These are phyloP conservation scores for Scaeva pyrastri DNA, from an alignment of 2,888 invertebrate species.

Conservation along the genomic window DNA sequence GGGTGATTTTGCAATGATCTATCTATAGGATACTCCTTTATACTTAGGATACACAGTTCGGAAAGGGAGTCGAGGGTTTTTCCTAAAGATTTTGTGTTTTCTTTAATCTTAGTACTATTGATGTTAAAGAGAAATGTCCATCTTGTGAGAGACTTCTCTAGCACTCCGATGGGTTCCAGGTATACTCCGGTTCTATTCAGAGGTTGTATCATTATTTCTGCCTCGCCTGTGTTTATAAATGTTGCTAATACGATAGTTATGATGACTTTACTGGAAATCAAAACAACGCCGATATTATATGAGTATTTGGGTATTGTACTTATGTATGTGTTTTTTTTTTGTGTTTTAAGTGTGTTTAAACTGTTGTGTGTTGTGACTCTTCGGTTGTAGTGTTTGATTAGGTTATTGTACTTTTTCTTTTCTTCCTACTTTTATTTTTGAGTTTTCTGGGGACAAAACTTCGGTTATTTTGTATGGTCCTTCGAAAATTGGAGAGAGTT, in stretches of 20 bases:
- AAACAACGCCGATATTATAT: no score
- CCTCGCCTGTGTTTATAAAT: neutral
- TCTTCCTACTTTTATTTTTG: no score
- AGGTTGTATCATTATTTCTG: neutral
- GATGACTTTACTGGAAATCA: neutral
- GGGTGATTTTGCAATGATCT: no score
- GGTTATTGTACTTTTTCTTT: no score
- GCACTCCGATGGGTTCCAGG: neutral
- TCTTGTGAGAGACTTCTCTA: neutral
- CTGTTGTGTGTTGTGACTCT: no score
- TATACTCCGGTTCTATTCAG: no score
- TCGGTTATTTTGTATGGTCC: no score
- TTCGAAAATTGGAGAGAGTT: no score
- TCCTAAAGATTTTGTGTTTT: neutral
- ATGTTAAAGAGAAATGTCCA: neutral
- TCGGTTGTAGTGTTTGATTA: no score
- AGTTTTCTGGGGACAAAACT: no score
- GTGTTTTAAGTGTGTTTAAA: neutral
- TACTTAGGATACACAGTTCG: constrained; percentile 1
- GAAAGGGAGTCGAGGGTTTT: neutral
- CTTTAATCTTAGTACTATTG: neutral
- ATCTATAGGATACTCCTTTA: neutral
- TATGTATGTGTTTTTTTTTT: no score
- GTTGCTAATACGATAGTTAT: neutral
- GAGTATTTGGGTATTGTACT: no score